phyloP scores from a whole-genome alignment of 2,113 vertebrate genomes.

The Thymallus thymallus region DNA sequence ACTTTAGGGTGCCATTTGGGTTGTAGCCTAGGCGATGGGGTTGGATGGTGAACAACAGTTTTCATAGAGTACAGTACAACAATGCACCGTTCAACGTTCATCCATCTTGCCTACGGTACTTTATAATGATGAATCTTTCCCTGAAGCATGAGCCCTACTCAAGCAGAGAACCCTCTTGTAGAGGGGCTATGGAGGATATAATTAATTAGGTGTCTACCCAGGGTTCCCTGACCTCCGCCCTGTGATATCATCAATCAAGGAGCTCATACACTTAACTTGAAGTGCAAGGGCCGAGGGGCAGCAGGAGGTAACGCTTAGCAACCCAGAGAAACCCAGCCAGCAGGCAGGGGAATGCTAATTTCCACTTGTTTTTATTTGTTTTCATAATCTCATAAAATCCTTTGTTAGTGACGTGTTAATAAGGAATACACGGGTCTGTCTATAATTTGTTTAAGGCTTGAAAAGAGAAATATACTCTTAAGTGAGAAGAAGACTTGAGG shows the following conservation, averaged over 20 bases:
- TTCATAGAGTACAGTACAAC: background rate
- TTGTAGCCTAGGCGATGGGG: too few species aligned
- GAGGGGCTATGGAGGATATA: conserved; percentile 87
- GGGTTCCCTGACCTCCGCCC: conserved; percentile 86
- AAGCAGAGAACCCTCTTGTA: conserved; percentile 77
- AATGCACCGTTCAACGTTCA: background rate
- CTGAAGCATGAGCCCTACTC: conserved; percentile 77
- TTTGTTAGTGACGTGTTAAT: conserved; percentile 68
- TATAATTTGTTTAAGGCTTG: conserved; percentile 72
- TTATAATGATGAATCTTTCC: conserved; percentile 81
- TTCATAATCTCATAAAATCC: conserved; percentile 67
- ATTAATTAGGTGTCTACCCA: conserved; percentile 95
- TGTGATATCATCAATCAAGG: conserved; percentile 91
- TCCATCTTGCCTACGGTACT: background rate
- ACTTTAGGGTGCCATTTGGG: too few species aligned
- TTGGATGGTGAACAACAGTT: background rate
- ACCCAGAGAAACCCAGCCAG: conserved; percentile 63
- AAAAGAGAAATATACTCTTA: conserved; percentile 63
- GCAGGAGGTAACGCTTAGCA: conserved; percentile 70
- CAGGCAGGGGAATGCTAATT: conserved; percentile 64
- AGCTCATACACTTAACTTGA: conserved; percentile 80
- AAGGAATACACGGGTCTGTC: conserved; percentile 67
- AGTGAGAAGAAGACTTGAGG: conserved; percentile 65
- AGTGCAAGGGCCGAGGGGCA: conserved; percentile 68
- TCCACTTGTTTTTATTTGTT: conserved; percentile 78